These are phyloP conservation scores for Mactra quadrangularis DNA, from an alignment of 1,140 invertebrate species.

Conservation along the genomic window DNA sequence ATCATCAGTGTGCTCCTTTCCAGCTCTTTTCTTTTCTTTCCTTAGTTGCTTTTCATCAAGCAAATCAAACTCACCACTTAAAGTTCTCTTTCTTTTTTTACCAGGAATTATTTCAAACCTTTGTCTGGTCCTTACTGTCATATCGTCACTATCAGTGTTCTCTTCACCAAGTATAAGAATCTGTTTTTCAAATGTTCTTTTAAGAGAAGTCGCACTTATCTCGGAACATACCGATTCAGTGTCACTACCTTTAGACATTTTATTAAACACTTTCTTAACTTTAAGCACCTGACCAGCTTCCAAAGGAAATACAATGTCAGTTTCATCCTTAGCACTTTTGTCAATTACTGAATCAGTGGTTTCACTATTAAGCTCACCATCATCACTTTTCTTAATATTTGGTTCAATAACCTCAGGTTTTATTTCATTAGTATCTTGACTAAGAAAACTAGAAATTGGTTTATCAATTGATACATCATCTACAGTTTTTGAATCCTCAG, in stretches of 20 bases:
- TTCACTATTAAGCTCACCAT: too few relatives aligned
- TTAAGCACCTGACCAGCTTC: not conserved
- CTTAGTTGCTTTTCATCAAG: conserved; percentile 65
- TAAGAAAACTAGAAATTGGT: not conserved
- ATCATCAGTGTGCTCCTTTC: conserved; percentile 11
- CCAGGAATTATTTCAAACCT: conserved; percentile 56
- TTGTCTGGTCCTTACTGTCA: conserved; percentile 49
- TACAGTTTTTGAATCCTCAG: not conserved
- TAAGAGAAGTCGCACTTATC: conserved; percentile 56
- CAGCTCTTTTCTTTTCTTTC: conserved; percentile 60
- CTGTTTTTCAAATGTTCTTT: conserved; percentile 47
- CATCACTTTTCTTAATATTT: not conserved
- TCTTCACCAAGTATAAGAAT: conserved; percentile 49
- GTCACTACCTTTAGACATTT: conserved; percentile 53
- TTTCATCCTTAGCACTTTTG: not conserved
- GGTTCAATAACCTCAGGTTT: not conserved
- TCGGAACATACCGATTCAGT: conserved; percentile 59
- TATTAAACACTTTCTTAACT: conserved; percentile 7
- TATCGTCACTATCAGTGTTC: conserved; percentile 47
- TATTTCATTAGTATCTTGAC: not conserved
- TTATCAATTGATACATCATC: not conserved
- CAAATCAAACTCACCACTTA: conserved; percentile 73
- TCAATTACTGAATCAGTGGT: too few relatives aligned
- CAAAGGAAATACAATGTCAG: not conserved
- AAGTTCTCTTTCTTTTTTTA: conserved; percentile 66